These are phyloP conservation scores for Eupsilia transversa DNA, from an alignment of 2,888 invertebrate genomes.

Conservation along the genomic window DNA sequence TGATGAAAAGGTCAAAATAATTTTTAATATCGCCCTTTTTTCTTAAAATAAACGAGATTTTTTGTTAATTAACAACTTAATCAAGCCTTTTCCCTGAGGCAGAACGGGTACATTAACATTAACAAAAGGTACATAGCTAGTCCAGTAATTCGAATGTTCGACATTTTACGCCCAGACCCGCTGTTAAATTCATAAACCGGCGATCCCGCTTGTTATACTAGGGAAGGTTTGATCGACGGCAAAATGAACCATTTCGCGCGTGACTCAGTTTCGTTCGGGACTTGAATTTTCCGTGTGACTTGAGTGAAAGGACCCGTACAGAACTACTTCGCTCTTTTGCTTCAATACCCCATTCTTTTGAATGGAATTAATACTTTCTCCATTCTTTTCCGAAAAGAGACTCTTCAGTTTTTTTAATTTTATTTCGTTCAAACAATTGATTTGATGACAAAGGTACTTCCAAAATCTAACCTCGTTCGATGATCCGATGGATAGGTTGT, in stretches of 20 bases:
- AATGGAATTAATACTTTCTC: conserved; percentile 35
- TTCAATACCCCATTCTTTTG: conserved; percentile 27
- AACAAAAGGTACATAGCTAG: conserved; percentile 15
- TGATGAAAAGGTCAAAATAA: conserved; percentile 10
- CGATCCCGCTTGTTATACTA: conserved; percentile 1
- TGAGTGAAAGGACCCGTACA: conserved; percentile 31
- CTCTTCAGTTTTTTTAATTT: conserved; percentile 17
- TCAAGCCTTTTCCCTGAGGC: conserved; percentile 26
- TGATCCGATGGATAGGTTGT: conserved; percentile 42
- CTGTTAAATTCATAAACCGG: conserved; percentile 44
- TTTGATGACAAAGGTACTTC: conserved; percentile 17
- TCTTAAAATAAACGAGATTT: conserved; percentile 16
- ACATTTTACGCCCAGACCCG: conserved; percentile 45
- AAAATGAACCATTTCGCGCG: conserved; percentile 43
- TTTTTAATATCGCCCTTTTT: conserved; percentile 12
- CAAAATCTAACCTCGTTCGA: conserved; percentile 28
- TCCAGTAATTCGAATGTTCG: conserved; percentile 27
- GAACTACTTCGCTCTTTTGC: conserved; percentile 31
- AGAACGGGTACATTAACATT: conserved; percentile 8
- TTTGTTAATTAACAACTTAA: conserved; percentile 43
- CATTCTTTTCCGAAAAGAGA: conserved; percentile 19
- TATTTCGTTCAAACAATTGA: conserved; percentile 27
- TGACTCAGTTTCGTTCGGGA: conserved; percentile 24
- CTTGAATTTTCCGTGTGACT: conserved; percentile 54
- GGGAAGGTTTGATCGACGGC: conserved; percentile 24